Percentiles rank a stretch among this genome's conserved stretches.
Conservation (phyloP, 2,888 invertebrate genomes). For the Cephus nigrinus region DNA sequence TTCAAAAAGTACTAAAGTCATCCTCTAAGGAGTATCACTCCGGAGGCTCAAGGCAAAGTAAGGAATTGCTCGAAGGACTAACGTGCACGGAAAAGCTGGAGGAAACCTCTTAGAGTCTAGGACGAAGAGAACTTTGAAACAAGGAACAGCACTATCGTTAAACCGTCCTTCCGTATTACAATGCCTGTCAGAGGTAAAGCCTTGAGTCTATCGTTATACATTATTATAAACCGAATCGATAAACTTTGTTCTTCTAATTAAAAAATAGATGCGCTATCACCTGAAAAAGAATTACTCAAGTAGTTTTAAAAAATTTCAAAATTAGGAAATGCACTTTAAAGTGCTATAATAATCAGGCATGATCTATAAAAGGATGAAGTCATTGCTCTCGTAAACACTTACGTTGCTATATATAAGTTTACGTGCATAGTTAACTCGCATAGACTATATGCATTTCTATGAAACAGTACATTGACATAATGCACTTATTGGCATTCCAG, state of each 20-base stretch:
- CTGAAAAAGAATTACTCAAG: neutral
- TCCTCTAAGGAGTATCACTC: neutral
- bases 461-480: neutral
- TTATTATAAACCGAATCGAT: neutral
- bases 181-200: conserved; percentile 2
- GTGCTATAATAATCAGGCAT: neutral
- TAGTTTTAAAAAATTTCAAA: neutral
- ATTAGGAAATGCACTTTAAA: neutral
- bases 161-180: conserved; percentile 27
- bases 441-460: neutral
- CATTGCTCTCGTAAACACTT: neutral
- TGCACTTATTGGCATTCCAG: neutral
- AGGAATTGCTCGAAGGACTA: neutral
- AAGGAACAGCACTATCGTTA: conserved; percentile 36
- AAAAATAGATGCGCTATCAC: neutral
- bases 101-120: neutral
- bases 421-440: neutral
- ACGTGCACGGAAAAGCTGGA: neutral
- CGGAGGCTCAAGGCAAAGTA: neutral
- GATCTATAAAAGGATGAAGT: neutral
- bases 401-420: neutral
- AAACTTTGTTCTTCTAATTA: neutral
- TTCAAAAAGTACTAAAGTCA: neutral
- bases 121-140: conserved; percentile 31
- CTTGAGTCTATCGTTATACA: neutral